phyloP scores from a whole-genome alignment of 2,888 invertebrate species.

The Dryobota labecula region DNA sequence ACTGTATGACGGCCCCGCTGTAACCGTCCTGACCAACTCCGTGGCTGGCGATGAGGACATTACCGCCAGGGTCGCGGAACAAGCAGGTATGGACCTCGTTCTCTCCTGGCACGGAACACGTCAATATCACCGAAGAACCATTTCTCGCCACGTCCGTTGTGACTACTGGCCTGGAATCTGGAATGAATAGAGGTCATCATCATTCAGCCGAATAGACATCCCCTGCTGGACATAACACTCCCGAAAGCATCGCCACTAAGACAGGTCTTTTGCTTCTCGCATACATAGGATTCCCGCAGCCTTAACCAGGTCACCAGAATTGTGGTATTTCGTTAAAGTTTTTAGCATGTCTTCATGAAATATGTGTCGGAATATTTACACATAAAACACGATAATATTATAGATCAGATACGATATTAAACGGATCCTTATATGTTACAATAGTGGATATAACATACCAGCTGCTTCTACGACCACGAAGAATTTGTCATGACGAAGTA shows the following conservation, averaged over 20 bases:
- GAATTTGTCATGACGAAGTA: conserved; percentile 69
- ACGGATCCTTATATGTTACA: neutral
- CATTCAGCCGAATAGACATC: neutral
- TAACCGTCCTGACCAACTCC: conserved; percentile 80
- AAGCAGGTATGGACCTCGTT: conserved; percentile 75
- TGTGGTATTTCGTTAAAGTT: neutral
- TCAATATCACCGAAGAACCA: conserved; percentile 71
- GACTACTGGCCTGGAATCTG: conserved; percentile 74
- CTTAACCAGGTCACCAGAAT: neutral
- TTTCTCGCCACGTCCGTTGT: conserved; percentile 68
- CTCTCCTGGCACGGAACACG: conserved; percentile 74
- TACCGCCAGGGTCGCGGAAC: conserved; percentile 79
- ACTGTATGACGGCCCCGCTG: conserved; percentile 72
- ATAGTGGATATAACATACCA: conserved; percentile 67
- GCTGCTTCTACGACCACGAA: conserved; percentile 68
- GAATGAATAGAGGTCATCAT: conserved; percentile 19
- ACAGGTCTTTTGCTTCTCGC: neutral
- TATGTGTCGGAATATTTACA: neutral
- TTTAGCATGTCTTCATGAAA: neutral
- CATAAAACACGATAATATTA: no score
- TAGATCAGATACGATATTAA: neutral
- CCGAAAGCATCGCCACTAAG: neutral
- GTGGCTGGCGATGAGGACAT: conserved; percentile 74
- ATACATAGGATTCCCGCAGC: neutral
- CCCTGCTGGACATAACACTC: neutral